Evolutionary conservation across 2,113 vertebrate species (phyloP).

Genomic region (Clarias gariepinus): DNA sequence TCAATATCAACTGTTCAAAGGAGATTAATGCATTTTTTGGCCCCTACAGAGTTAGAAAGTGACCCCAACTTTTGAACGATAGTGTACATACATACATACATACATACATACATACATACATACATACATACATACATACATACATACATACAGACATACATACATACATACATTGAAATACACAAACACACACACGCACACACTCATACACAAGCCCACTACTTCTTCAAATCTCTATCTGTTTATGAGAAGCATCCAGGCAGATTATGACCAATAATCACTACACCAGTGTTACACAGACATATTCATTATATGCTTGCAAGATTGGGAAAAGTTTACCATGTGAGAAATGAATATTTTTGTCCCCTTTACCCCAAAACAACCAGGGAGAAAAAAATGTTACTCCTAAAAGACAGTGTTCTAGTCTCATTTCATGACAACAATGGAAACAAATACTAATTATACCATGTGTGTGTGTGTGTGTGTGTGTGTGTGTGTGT

Average conservation of each 20-base stretch:
- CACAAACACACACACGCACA: conserved; percentile 6
- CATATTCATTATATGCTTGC: too few species aligned
- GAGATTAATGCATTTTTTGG: too few species aligned
- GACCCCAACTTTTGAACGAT: too few species aligned
- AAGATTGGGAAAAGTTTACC: not conserved
- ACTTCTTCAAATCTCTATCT: not conserved
- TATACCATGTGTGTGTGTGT: too few species aligned
- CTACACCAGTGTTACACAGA: not conserved
- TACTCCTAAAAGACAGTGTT: too few species aligned
- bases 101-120: too few species aligned
- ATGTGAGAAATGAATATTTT: not conserved
- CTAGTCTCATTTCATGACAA: conserved; percentile 2
- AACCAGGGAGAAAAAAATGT: too few species aligned
- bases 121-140: too few species aligned
- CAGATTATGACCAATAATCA: not conserved
- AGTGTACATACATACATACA: too few species aligned
- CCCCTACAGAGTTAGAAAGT: too few species aligned
- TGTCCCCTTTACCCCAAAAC: not conserved
- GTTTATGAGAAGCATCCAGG: not conserved
- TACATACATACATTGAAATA: conserved; percentile 2
- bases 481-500: too few species aligned
- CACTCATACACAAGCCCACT: not conserved
- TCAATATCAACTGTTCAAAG: too few species aligned
- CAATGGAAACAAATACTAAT: not conserved
- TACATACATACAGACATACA: not conserved